Percentiles rank a stretch among this genome's conserved stretches.
Conservation (phyloP, 1,140 invertebrate species). For the Octopus sinensis region DNA sequence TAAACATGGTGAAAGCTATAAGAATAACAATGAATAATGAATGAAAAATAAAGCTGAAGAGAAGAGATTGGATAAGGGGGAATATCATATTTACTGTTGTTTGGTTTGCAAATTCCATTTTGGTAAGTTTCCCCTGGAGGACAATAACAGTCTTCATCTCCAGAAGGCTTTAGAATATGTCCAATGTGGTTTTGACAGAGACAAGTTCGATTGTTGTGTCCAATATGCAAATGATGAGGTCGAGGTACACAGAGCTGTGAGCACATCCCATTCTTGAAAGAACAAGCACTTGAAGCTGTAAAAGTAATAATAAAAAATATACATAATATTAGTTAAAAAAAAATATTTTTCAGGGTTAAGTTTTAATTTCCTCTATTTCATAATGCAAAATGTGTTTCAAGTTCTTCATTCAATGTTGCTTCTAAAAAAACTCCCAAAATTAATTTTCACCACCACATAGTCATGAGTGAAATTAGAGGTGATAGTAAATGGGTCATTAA, state of each 20-base stretch:
- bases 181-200: conserved; percentile 20
- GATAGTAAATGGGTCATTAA: too few relatives aligned
- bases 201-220: conserved; percentile 35
- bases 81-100: background rate
- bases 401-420: too few relatives aligned
- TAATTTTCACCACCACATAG: too few relatives aligned
- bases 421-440: too few relatives aligned
- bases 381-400: too few relatives aligned
- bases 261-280: conserved; percentile 28
- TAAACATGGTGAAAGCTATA: too few relatives aligned
- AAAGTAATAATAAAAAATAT: background rate
- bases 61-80: background rate
- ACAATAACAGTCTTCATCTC: conserved; percentile 38
- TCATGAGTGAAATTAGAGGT: too few relatives aligned
- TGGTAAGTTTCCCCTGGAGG: conserved; percentile 16
- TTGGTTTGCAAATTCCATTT: background rate
- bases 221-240: conserved; percentile 17
- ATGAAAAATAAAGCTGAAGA: background rate
- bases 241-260: conserved; percentile 40
- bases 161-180: background rate
- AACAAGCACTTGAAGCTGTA: conserved; percentile 70
- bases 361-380: too few relatives aligned
- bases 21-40: too few relatives aligned
- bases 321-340: too few relatives aligned
- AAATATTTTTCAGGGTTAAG: too few relatives aligned